These are phyloP conservation scores for Parazoanthus atlanticus DNA, from an alignment of 92 coral and sea anemone genomes.

Conservation along the genomic window DNA sequence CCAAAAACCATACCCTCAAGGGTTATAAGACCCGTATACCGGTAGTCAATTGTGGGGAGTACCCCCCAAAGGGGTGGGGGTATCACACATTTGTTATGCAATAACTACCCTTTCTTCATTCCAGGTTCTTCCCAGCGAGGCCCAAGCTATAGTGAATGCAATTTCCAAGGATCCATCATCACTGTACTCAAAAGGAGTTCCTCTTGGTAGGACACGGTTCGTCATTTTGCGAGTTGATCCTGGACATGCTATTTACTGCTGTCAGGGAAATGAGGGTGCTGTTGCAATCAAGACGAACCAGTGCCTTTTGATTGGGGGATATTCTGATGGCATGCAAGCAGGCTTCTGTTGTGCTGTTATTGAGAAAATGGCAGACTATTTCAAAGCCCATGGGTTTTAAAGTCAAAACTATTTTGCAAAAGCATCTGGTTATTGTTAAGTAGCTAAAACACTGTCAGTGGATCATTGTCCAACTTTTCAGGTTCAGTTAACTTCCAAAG, in stretches of 20 bases:
- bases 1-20: background rate
- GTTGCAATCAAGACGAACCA: constrained; percentile 87
- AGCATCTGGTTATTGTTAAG: background rate
- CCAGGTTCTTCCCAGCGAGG: constrained; percentile 90
- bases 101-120: background rate
- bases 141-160: constrained; percentile 75
- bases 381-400: constrained; percentile 79
- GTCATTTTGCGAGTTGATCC: constrained; percentile 82
- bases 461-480: no score
- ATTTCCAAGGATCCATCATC: constrained; percentile 88
- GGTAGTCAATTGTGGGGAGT: no score
- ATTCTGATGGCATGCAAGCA: constrained; percentile 91
- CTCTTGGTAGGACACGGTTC: constrained; percentile 76
- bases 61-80: no score
- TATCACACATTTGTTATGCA: background rate
- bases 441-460: no score
- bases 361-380: constrained; percentile 87
- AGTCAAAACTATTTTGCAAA: background rate
- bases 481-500: no score
- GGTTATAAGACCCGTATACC: no score
- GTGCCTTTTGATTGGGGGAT: constrained; percentile 92
- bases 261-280: constrained; percentile 90
- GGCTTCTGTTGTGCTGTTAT: constrained; percentile 90
- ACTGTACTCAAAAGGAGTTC: constrained; percentile 77
- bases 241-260: constrained; percentile 80